Percentiles rank a stretch among this genome's conserved stretches.
Conservation (phyloP, 1,140 invertebrate genomes). For the Dolichoris vasculosae region DNA sequence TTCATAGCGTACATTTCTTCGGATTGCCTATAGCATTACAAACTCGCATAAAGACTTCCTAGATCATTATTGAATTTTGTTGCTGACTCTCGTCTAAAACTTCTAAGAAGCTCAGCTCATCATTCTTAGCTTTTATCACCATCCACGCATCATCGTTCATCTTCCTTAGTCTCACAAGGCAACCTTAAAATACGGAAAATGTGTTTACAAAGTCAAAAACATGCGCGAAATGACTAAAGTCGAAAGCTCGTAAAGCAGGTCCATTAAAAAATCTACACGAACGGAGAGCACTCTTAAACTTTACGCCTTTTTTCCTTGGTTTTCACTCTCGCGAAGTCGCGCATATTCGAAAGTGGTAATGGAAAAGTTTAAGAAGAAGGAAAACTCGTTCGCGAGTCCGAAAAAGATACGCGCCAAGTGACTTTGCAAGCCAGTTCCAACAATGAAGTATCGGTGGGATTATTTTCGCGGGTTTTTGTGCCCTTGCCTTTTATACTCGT, state of each 20-base stretch:
- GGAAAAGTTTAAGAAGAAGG: neutral
- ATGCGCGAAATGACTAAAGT: neutral
- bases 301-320: neutral
- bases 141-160: neutral
- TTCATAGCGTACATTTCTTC: neutral
- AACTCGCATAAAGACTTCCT: neutral
- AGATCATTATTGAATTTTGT: neutral
- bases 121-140: constrained; percentile 5
- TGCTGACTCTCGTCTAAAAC: neutral
- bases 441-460: neutral
- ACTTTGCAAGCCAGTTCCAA: neutral
- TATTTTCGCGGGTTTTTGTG: neutral
- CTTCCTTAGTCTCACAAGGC: neutral
- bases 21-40: neutral
- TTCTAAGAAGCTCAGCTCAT: neutral
- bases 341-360: neutral
- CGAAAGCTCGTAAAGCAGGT: constrained; percentile 10
- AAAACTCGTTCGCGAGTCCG: neutral
- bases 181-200: neutral
- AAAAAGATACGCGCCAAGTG: neutral
- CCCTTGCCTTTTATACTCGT: neutral
- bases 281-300: neutral
- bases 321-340: neutral
- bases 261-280: constrained; percentile 24
- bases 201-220: neutral